Percentiles rank a stretch among this genome's conserved stretches.
phyloP scores from a whole-genome alignment of 2,797 vertebrate genomes.

The Gymnoscopelus braueri region DNA sequence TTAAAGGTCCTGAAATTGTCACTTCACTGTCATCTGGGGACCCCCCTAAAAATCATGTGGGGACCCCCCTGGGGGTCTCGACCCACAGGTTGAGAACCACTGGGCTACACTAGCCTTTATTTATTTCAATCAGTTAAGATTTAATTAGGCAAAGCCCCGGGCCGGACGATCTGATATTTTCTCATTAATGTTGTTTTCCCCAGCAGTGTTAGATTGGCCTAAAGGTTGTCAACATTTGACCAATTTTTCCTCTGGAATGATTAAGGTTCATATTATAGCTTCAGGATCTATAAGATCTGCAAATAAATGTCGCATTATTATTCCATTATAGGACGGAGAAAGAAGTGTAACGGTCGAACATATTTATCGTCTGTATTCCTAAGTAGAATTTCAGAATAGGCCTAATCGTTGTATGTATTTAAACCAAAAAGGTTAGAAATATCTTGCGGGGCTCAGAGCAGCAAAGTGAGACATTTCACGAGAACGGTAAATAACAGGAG shows the following conservation, averaged over 20 bases:
- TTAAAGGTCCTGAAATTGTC: too few species aligned
- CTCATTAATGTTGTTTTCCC: constrained; percentile 90
- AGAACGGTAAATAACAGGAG: constrained; percentile 78
- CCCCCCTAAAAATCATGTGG: too few species aligned
- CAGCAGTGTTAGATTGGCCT: constrained; percentile 88
- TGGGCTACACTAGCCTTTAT: constrained; percentile 78
- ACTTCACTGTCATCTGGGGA: too few species aligned
- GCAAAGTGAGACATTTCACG: constrained; percentile 80
- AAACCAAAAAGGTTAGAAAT: constrained; percentile 57
- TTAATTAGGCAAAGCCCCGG: constrained; percentile 90
- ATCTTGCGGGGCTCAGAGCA: constrained; percentile 71
- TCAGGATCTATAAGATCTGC: constrained; percentile 74
- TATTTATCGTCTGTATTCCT: constrained; percentile 79
- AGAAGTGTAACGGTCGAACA: constrained; percentile 81
- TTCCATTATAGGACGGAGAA: constrained; percentile 68
- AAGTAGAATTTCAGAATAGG: constrained; percentile 71
- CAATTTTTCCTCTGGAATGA: constrained; percentile 84
- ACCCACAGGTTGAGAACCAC: too few species aligned
- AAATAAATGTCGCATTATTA: constrained; percentile 85
- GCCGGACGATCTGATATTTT: constrained; percentile 86
- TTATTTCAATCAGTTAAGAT: constrained; percentile 94
- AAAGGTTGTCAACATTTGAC: constrained; percentile 91
- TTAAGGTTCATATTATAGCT: constrained; percentile 78
- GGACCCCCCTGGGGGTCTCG: too few species aligned
- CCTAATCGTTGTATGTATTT: constrained; percentile 58